These are phyloP conservation scores for Callosobruchus maculatus DNA, from an alignment of 2,888 invertebrate species.

Conservation along the genomic window DNA sequence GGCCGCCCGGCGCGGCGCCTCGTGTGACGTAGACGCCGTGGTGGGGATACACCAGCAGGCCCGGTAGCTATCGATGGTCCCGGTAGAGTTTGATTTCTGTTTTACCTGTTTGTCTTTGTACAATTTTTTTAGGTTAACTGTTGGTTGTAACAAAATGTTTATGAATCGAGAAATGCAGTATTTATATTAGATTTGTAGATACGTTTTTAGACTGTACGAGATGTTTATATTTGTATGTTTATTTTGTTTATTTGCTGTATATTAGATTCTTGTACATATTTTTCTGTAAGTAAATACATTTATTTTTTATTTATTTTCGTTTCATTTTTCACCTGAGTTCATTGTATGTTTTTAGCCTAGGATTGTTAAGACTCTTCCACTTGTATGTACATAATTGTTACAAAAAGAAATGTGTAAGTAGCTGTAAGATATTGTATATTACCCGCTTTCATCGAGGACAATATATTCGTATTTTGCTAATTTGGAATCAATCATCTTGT, in stretches of 20 bases:
- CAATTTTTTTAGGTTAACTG: background rate
- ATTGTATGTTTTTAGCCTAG: background rate
- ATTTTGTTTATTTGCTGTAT: conserved; percentile 8
- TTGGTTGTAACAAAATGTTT: background rate
- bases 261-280: conserved; percentile 22
- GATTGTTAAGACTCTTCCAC: background rate
- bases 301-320: conserved; percentile 19
- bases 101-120: background rate
- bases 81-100: background rate
- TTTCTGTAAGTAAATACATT: conserved; percentile 23
- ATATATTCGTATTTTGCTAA: background rate
- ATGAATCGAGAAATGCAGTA: background rate
- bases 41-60: no score
- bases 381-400: conserved; percentile 1
- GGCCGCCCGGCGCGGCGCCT: no score
- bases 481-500: background rate
- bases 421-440: conserved; percentile 1
- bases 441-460: background rate
- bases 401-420: background rate
- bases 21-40: no score
- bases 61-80: no score
- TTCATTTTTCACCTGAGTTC: background rate
- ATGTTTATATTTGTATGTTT: background rate
- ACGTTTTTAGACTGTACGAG: background rate
- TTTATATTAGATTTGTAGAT: background rate